Conservation (phyloP, 2,888 invertebrate genomes). For the Hemicrepidius hirtus region DNA sequence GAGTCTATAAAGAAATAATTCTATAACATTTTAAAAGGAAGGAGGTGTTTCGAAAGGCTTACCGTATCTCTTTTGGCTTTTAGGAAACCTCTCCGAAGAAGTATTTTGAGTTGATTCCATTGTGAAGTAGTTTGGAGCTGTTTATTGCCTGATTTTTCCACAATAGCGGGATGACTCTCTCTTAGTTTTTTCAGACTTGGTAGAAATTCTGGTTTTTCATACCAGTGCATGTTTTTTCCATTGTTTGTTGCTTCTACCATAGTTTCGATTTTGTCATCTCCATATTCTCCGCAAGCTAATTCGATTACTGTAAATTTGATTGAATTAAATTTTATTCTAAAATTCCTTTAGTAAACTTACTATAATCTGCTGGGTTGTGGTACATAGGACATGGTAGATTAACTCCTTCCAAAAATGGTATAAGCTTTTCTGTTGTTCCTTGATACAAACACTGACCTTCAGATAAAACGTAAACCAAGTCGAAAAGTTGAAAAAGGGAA, state of each 20-base stretch:
- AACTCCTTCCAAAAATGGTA: constrained; percentile 86
- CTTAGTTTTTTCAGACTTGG: constrained; percentile 76
- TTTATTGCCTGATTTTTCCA: constrained; percentile 70
- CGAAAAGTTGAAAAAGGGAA: constrained; percentile 91
- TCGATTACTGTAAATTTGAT: constrained; percentile 84
- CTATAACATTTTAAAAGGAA: too few species aligned
- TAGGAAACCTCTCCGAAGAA: constrained; percentile 82
- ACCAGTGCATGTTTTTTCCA: constrained; percentile 81
- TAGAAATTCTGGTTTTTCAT: constrained; percentile 76
- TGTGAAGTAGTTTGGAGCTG: constrained; percentile 81
- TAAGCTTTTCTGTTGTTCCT: constrained; percentile 82
- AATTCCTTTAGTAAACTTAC: constrained; percentile 72
- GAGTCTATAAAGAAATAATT: constrained; percentile 81
- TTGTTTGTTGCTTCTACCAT: constrained; percentile 82
- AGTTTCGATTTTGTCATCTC: constrained; percentile 82
- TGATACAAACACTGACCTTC: constrained; percentile 92
- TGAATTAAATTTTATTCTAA: background rate
- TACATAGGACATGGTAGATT: constrained; percentile 90
- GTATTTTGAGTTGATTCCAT: constrained; percentile 81
- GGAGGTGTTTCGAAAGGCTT: too few species aligned
- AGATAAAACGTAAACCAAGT: constrained; percentile 91
- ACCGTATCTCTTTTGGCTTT: constrained; percentile 85
- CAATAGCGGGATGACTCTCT: constrained; percentile 73
- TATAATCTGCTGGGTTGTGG: constrained; percentile 97
- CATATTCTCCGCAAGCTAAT: constrained; percentile 93